A percentile compares a stretch with the other conserved stretches of the same genome.
These are phyloP conservation scores for Aythya baeri DNA, from an alignment of 2,113 vertebrate genomes.

Conservation along the genomic window DNA sequence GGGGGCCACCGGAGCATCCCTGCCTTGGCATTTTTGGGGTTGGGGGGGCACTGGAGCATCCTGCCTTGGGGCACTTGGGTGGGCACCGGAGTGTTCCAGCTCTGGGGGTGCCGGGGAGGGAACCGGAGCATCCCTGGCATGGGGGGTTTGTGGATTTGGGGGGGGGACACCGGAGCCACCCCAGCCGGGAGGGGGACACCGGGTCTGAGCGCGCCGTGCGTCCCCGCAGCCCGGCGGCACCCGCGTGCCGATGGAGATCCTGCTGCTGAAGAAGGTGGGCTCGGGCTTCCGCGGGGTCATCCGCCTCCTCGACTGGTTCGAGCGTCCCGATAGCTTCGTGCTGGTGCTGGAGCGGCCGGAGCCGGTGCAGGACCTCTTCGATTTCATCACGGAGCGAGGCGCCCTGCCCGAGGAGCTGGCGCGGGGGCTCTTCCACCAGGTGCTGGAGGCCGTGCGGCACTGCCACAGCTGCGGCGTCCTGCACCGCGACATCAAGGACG, in stretches of 20 bases:
- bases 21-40: no score
- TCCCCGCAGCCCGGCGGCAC: slow-evolving; percentile 80
- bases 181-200: not conserved
- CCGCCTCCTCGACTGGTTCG: slow-evolving; percentile 93
- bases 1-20: no score
- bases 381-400: slow-evolving; percentile 91
- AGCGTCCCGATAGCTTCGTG: slow-evolving; percentile 89
- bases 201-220: not conserved
- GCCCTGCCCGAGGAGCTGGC: slow-evolving; percentile 89
- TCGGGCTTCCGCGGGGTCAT: slow-evolving; percentile 87
- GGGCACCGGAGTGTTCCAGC: not conserved
- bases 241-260: slow-evolving; percentile 90
- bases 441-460: slow-evolving; percentile 90
- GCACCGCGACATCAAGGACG: slow-evolving; percentile 94
- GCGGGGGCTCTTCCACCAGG: slow-evolving; percentile 88
- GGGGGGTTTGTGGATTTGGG: no score
- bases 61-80: no score
- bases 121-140: not conserved
- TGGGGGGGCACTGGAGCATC: not conserved
- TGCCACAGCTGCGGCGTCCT: slow-evolving; percentile 90
- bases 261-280: slow-evolving; percentile 89
- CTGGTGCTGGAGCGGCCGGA: slow-evolving; percentile 91
- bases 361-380: slow-evolving; percentile 89
- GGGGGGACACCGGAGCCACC: no score
- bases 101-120: no score